Evolutionary conservation across 2,797 vertebrate genomes (phyloP).

Genomic region (Acanthis flammea): DNA sequence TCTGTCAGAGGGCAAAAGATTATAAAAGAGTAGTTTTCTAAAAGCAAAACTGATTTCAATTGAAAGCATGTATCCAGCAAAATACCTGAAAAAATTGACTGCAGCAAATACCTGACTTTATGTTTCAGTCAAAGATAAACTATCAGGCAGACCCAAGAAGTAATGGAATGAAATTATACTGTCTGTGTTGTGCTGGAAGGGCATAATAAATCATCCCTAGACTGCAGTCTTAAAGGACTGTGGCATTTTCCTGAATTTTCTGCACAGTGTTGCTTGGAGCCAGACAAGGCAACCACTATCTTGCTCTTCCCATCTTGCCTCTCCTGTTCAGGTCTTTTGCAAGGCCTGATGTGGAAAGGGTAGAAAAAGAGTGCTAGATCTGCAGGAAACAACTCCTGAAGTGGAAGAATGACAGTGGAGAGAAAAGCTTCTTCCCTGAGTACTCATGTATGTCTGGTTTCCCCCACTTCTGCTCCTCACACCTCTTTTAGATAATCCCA

Average conservation of each 20-base stretch:
- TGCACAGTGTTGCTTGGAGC: neutral
- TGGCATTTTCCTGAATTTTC: conserved; percentile 25
- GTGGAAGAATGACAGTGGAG: neutral
- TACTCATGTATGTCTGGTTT: neutral
- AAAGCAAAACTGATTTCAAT: neutral
- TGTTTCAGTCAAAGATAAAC: conserved; percentile 21
- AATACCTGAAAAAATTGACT: conserved; percentile 11
- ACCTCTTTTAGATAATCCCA: neutral
- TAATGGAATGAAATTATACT: conserved; percentile 40
- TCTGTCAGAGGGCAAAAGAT: neutral
- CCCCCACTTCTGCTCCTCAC: neutral
- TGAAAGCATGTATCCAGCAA: neutral
- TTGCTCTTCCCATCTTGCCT: neutral
- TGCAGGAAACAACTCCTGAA: neutral
- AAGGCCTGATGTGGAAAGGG: neutral
- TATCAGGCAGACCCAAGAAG: conserved; percentile 11
- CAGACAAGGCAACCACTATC: neutral
- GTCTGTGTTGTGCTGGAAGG: neutral
- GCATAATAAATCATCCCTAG: conserved; percentile 14
- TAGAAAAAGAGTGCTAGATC: neutral
- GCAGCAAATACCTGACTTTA: conserved; percentile 10
- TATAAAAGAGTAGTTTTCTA: neutral
- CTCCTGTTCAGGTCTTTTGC: neutral
- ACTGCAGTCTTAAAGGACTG: neutral
- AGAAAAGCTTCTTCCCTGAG: neutral